phyloP scores from a whole-genome alignment of 2,888 invertebrate species.

The Nymphalis c-album region DNA sequence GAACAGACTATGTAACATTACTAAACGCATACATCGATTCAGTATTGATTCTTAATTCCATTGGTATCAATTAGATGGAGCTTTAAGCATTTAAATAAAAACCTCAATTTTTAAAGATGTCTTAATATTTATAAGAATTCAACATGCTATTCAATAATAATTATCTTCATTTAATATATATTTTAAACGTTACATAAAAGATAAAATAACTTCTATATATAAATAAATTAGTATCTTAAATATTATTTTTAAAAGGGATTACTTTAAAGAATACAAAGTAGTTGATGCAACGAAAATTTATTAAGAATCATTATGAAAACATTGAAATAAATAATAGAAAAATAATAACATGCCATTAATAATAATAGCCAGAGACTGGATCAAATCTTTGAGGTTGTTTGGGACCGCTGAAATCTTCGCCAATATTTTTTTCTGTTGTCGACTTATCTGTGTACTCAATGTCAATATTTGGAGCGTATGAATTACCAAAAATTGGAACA shows the following conservation, averaged over 20 bases:
- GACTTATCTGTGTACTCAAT: slow-evolving; percentile 7
- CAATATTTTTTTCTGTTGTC: slow-evolving; percentile 45
- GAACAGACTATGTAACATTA: neutral
- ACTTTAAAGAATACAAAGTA: neutral
- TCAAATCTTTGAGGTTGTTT: slow-evolving; percentile 61
- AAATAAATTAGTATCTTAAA: too few relatives aligned
- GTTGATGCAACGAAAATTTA: slow-evolving; percentile 10
- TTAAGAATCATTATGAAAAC: neutral
- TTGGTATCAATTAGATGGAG: slow-evolving; percentile 20
- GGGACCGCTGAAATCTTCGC: slow-evolving; percentile 68
- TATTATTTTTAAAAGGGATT: too few relatives aligned
- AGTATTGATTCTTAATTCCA: slow-evolving; percentile 12
- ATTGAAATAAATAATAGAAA: slow-evolving; percentile 13
- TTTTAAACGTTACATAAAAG: too few relatives aligned
- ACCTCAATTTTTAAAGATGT: neutral
- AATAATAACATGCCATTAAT: slow-evolving; percentile 42
- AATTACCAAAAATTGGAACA: neutral
- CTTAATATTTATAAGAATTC: neutral
- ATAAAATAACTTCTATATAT: too few relatives aligned
- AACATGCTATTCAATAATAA: too few relatives aligned
- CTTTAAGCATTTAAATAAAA: neutral
- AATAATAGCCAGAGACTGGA: slow-evolving; percentile 63
- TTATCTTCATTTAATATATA: too few relatives aligned
- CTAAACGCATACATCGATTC: neutral
- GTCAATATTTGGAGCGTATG: slow-evolving; percentile 12